Conservation (phyloP, 2,113 vertebrate genomes). For the Echinops telfairi region DNA sequence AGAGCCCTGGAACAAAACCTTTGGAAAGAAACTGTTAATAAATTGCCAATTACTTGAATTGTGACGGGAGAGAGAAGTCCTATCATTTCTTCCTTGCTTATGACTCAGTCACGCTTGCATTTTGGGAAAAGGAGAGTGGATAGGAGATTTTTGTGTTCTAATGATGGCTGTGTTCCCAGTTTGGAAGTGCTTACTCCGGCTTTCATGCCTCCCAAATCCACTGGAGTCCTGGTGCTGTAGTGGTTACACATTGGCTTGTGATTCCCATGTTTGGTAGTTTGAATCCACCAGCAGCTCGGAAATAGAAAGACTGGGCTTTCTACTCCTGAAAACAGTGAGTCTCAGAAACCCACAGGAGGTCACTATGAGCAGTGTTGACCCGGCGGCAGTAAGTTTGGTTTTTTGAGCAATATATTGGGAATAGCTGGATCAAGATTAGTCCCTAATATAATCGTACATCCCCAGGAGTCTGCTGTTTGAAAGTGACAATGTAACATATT, state of each 20-base stretch:
- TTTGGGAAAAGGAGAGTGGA: slow-evolving; percentile 20
- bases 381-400: too few relatives aligned
- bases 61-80: slow-evolving; percentile 52
- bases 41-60: slow-evolving; percentile 51
- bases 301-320: too few relatives aligned
- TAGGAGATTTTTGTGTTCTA: background rate
- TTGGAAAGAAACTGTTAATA: slow-evolving; percentile 50
- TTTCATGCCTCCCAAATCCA: slow-evolving; percentile 11
- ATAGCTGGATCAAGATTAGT: background rate
- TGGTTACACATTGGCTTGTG: too few relatives aligned
- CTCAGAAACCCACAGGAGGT: too few relatives aligned
- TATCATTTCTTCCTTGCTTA: slow-evolving; percentile 47
- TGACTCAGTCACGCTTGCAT: slow-evolving; percentile 26
- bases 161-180: background rate
- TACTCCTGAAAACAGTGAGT: too few relatives aligned
- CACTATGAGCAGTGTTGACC: too few relatives aligned
- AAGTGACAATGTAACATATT: slow-evolving; percentile 59
- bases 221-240: too few relatives aligned
- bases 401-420: background rate
- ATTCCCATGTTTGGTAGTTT: too few relatives aligned
- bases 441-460: background rate
- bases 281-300: too few relatives aligned
- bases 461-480: slow-evolving; percentile 50
- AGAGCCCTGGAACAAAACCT: slow-evolving; percentile 18
- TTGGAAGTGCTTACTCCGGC: background rate